phyloP scores from a whole-genome alignment of 2,797 vertebrate species.

The Apodemus agrarius region DNA sequence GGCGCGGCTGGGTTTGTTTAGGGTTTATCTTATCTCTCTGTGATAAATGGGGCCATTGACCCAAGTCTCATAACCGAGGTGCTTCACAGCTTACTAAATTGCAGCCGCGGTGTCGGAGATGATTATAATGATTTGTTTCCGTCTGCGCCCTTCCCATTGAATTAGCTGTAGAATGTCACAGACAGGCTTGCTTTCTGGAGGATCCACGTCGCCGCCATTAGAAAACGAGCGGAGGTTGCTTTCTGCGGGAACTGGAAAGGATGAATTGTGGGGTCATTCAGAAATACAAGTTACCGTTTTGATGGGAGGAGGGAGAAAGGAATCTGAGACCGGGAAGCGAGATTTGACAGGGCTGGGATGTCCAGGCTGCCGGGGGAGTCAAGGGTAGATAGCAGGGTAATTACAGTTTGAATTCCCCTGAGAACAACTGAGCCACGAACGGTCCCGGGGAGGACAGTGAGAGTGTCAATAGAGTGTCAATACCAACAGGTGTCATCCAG shows the following conservation, averaged over 20 bases:
- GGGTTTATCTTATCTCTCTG: conserved; percentile 81
- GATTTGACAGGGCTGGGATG: neutral
- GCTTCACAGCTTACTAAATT: conserved; percentile 69
- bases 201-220: conserved; percentile 44
- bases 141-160: conserved; percentile 68
- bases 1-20: conserved; percentile 77
- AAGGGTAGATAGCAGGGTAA: conserved; percentile 25
- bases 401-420: conserved; percentile 44
- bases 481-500: conserved; percentile 30
- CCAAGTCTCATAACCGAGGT: conserved; percentile 78
- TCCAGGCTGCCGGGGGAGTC: neutral
- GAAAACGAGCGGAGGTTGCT: conserved; percentile 26
- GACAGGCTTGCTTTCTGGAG: conserved; percentile 62
- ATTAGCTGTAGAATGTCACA: conserved; percentile 77
- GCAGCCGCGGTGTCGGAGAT: conserved; percentile 71
- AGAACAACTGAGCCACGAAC: conserved; percentile 65
- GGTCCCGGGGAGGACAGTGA: conserved; percentile 51
- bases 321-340: neutral
- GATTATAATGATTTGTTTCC: conserved; percentile 75
- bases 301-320: conserved; percentile 24
- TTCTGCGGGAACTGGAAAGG: conserved; percentile 37
- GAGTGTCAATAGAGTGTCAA: conserved; percentile 48
- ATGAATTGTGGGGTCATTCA: conserved; percentile 20
- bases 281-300: conserved; percentile 27
- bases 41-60: conserved; percentile 83